Evolutionary conservation across 2,888 invertebrate species (phyloP).

Genomic region (Pandemis corylana): DNA sequence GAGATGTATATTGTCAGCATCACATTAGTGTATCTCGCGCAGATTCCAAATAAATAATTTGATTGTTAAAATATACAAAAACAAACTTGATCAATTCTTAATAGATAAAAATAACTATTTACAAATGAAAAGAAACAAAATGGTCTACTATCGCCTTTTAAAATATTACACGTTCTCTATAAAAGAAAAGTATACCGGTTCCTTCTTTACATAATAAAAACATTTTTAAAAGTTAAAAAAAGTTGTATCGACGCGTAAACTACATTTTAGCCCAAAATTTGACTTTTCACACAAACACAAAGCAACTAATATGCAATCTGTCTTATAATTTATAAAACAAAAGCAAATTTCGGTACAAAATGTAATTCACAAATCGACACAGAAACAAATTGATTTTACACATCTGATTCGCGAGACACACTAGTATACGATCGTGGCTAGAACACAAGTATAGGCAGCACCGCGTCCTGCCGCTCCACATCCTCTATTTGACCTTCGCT

Average conservation of each 20-base stretch:
- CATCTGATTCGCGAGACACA: slow-evolving; percentile 26
- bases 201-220: neutral
- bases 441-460: slow-evolving; percentile 52
- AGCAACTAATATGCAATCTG: too few species aligned
- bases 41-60: slow-evolving; percentile 9
- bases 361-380: neutral
- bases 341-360: neutral
- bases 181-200: neutral
- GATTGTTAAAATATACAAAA: slow-evolving; percentile 14
- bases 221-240: neutral
- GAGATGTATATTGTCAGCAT: neutral
- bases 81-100: slow-evolving; percentile 11
- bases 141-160: neutral
- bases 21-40: slow-evolving; percentile 36
- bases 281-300: too few species aligned
- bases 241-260: neutral
- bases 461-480: slow-evolving; percentile 23
- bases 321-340: too few species aligned
- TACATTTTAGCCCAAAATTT: neutral
- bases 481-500: neutral
- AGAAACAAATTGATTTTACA: neutral
- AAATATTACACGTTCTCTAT: neutral
- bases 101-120: neutral
- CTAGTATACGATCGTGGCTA: slow-evolving; percentile 44
- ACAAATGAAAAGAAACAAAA: slow-evolving; percentile 17